Evolutionary conservation across 2,797 vertebrate species (phyloP), one percentile per base, ranked within the genome.

Genomic region (Nothura maculosa): DNA sequence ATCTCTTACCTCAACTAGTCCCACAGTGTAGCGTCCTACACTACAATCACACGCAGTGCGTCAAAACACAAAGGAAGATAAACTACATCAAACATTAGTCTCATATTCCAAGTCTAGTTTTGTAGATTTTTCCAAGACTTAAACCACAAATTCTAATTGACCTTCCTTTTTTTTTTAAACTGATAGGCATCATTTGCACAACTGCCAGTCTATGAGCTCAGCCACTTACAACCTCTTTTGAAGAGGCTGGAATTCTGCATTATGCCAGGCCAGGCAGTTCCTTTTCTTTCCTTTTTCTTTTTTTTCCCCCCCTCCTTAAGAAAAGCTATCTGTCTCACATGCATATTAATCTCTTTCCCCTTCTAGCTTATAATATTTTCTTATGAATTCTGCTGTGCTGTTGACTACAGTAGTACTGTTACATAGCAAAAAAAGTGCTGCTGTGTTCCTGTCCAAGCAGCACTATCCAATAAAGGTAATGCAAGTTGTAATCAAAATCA

Each of bases 281-380:
- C 40, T 14, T 40, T 14, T 40, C 40, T 40, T 40, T 40, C 14
- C 14, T 40, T 45, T 16, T 0, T 27, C 19, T 1, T 0, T 17
- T 0, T 34, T 21, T 2, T 1, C n/a, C n/a, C n/a, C n/a, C n/a
- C n/a, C n/a, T n/a, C n/a, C 63, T 92, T 69, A 43, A n/a, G 22
- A 66, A 52, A 16, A 34, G 54, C 50, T 36, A 43, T 57, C 48
- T 72, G 85, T 48, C 47, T 48, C 2, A 22, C 2, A 10, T 28
- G 4, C 17, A 32, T 3, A 4, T 63, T 58, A 76, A 16, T 47
- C 28, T 54, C 38, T 61, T 57, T 66, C 42, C 75, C 45, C 50
- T 63, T 9, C 67, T 28, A 60, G 40, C 54, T 25, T 72, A 24
- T 28, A 84, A 88, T 10, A 93, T 85, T 69, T 52, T 9, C 57